Percentiles rank a stretch among this genome's conserved stretches.
These are phyloP conservation scores for Nyleta sp. DNA, from an alignment of 2,888 invertebrate species.

Conservation along the genomic window DNA sequence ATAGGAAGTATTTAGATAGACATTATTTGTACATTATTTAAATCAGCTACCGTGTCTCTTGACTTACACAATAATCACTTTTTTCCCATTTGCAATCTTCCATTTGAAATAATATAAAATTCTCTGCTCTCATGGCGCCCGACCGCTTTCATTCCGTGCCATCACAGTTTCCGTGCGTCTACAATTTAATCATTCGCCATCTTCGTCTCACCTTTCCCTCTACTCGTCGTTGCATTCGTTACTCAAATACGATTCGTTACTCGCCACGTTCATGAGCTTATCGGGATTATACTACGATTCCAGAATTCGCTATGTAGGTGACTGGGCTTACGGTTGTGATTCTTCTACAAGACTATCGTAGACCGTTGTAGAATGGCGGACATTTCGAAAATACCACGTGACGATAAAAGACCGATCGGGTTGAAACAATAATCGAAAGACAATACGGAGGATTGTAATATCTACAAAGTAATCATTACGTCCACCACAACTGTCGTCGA, in stretches of 20 bases:
- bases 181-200: conserved; percentile 9
- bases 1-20: neutral
- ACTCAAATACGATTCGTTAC: conserved; percentile 21
- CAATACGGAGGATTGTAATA: too few species aligned
- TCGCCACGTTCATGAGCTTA: conserved; percentile 20
- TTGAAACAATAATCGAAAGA: too few species aligned
- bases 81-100: neutral
- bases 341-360: neutral
- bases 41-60: neutral
- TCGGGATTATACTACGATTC: conserved; percentile 24
- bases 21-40: neutral
- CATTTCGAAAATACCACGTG: neutral
- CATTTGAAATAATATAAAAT: neutral
- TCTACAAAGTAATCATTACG: too few species aligned
- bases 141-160: neutral
- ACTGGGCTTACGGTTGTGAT: conserved; percentile 15
- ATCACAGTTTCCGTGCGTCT: neutral
- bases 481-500: too few species aligned
- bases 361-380: neutral
- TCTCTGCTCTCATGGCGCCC: neutral
- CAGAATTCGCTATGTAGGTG: conserved; percentile 18
- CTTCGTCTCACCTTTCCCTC: neutral
- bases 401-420: too few species aligned
- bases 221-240: conserved; percentile 7
- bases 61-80: neutral